Conservation (phyloP, 2,113 vertebrate genomes). For the Ciconia maguari region DNA sequence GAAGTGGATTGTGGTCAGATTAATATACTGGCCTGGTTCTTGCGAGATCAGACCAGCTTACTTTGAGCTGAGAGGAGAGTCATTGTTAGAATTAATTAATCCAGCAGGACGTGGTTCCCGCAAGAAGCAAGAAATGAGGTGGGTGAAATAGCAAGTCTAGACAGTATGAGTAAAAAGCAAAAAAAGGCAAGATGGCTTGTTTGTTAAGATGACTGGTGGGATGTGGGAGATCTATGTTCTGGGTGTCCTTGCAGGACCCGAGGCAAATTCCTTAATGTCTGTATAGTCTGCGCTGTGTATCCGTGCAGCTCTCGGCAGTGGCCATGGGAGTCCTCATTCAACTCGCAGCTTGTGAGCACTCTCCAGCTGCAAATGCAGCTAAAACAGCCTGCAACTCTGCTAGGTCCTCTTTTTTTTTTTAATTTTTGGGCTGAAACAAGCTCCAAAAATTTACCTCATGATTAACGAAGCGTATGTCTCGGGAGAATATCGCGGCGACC, state of each 20-base stretch:
- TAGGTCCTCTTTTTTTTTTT: not conserved
- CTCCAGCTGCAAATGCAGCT: not conserved
- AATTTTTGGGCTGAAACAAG: not conserved
- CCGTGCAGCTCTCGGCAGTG: not conserved
- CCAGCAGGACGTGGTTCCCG: not conserved
- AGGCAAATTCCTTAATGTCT: not conserved
- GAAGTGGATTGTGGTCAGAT: not conserved
- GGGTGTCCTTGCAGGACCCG: not conserved
- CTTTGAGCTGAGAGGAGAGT: not conserved
- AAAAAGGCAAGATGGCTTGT: too few species aligned
- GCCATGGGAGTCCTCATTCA: not conserved
- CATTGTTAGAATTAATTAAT: not conserved
- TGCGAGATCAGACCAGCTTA: not conserved
- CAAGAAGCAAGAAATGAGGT: not conserved
- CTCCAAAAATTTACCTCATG: constrained; percentile 84
- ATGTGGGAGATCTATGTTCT: not conserved
- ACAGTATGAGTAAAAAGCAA: not conserved
- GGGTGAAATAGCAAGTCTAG: not conserved
- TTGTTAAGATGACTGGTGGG: not conserved
- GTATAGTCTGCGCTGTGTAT: not conserved
- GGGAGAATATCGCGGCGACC: constrained; percentile 92
- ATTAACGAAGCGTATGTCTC: constrained; percentile 95
- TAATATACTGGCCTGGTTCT: not conserved
- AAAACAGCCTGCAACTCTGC: not conserved
- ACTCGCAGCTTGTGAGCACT: not conserved